Evolutionary conservation across 2,797 vertebrate genomes (phyloP).

Genomic region (Xyrichtys novacula): DNA sequence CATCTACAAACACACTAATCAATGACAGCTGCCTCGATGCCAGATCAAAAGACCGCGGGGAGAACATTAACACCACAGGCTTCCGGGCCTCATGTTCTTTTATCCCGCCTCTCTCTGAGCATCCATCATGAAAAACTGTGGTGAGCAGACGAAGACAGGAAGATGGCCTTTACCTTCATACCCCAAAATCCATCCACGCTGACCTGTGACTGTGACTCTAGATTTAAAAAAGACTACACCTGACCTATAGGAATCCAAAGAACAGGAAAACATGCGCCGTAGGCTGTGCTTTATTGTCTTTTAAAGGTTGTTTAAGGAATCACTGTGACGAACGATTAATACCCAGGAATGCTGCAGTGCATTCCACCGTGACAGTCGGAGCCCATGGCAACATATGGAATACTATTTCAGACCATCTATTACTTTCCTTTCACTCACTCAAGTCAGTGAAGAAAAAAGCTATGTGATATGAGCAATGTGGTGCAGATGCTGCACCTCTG

Average conservation of each 20-base stretch:
- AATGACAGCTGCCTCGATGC: slow-evolving; percentile 79
- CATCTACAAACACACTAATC: slow-evolving; percentile 79
- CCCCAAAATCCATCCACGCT: slow-evolving; percentile 14
- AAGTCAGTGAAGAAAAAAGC: no score
- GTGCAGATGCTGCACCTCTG: not conserved
- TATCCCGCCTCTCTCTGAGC: slow-evolving; percentile 60
- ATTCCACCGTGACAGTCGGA: slow-evolving; percentile 34
- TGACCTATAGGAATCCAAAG: slow-evolving; percentile 4
- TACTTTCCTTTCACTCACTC: not conserved
- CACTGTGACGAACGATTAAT: slow-evolving; percentile 34
- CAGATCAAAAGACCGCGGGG: slow-evolving; percentile 75
- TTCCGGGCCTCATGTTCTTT: slow-evolving; percentile 71
- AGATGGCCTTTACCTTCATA: slow-evolving; percentile 9
- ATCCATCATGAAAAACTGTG: slow-evolving; percentile 61
- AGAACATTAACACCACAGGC: slow-evolving; percentile 78
- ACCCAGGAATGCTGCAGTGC: slow-evolving; percentile 34
- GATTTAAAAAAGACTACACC: not conserved
- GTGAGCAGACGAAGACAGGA: slow-evolving; percentile 33
- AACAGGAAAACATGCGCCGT: slow-evolving; percentile 3
- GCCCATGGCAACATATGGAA: slow-evolving; percentile 41
- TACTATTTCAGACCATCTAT: slow-evolving; percentile 16
- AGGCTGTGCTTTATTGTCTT: slow-evolving; percentile 13
- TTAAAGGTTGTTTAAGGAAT: slow-evolving; percentile 33
- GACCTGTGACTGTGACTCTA: slow-evolving; percentile 3
- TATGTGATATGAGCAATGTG: slow-evolving; percentile 14